phyloP scores from a whole-genome alignment of 2,888 invertebrate genomes.

The Bombylius discolor region DNA sequence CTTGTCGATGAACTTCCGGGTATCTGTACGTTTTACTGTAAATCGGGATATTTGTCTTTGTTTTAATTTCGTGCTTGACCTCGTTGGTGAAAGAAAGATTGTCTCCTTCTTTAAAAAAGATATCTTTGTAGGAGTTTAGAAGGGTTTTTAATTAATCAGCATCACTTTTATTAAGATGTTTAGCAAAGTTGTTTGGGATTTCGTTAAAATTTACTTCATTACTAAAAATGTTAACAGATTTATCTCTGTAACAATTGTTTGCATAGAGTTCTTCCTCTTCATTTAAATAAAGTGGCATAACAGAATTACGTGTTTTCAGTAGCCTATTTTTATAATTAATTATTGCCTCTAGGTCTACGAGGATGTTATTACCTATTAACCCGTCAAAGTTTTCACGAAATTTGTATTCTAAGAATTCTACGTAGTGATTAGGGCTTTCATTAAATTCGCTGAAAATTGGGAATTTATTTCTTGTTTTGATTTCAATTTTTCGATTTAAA shows the following conservation, averaged over 20 bases:
- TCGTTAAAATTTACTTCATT: not conserved
- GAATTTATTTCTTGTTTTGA: not conserved
- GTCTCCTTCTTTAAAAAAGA: slow-evolving; percentile 1
- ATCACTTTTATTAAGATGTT: not conserved
- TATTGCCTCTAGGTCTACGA: not conserved
- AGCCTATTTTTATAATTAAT: not conserved
- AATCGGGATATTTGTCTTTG: slow-evolving; percentile 7
- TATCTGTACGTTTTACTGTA: slow-evolving; percentile 9
- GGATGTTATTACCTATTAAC: slow-evolving; percentile 6
- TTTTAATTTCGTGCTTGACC: slow-evolving; percentile 3
- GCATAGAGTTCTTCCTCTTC: not conserved
- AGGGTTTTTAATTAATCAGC: not conserved
- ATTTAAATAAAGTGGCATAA: not conserved
- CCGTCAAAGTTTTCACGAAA: slow-evolving; percentile 5
- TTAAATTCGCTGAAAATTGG: slow-evolving; percentile 2
- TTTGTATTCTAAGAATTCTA: slow-evolving; percentile 1
- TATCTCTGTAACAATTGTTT: not conserved
- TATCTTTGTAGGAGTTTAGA: not conserved
- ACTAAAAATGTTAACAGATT: not conserved
- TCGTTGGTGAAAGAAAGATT: slow-evolving; percentile 1
- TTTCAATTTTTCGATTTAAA: not conserved
- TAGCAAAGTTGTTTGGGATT: not conserved
- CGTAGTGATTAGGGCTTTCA: not conserved
- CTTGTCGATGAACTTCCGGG: slow-evolving; percentile 10
- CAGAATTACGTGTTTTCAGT: not conserved